Base-by-base conservation (phyloP, 1,140 invertebrate genomes). In the Sycophila sp. region DNA sequence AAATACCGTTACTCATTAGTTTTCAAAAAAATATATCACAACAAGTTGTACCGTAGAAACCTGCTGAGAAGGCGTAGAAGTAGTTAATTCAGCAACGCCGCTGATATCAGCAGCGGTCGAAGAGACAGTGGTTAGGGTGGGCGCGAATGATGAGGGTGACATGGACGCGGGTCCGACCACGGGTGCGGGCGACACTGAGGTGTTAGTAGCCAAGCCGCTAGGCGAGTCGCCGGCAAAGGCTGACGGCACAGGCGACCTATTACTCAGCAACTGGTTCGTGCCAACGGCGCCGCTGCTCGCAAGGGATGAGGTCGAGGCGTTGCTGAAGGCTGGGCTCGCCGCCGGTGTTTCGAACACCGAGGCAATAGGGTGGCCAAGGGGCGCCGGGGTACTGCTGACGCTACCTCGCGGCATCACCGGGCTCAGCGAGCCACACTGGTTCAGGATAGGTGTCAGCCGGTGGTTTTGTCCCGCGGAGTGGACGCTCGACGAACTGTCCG, bases 391-490 rank as follows among this genome's bases (percentile, higher is more conserved):
- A 17, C 30, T 63, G 5, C 22, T 45, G 17, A 76, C 75, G 13
- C 75, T 75, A 2, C 67, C 73, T 30, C 80, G 79, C 19, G 79
- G 64, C 45, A 83, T 72, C 2, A 84, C 76, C 0, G 84, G 84
- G 51, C 83, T 85, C 1, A 85, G 42, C 19, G 84, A 85, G 22
- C 76, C 80, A n/a, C 77, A 76, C 63, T 77, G 81, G 47, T 79
- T 83, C 7, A 83, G 83, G 56, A 85, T 87, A 1, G 88, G 87
- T 5, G 87, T 87, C 2, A 82, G 73, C 71, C 77, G 81, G 15
- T 77, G 80, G 75, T 81, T 84, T 4, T n/a, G n/a, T n/a, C 22
- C 17, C 0, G 75, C 75, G 10, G 79, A 76, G 2, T 81, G 69
- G 49, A 76, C 72, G 1, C 77, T 80, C 1, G 78, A 78, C 0